phyloP scores from a whole-genome alignment of 2,797 vertebrate species.

The Pseudomugil gertrudae region DNA sequence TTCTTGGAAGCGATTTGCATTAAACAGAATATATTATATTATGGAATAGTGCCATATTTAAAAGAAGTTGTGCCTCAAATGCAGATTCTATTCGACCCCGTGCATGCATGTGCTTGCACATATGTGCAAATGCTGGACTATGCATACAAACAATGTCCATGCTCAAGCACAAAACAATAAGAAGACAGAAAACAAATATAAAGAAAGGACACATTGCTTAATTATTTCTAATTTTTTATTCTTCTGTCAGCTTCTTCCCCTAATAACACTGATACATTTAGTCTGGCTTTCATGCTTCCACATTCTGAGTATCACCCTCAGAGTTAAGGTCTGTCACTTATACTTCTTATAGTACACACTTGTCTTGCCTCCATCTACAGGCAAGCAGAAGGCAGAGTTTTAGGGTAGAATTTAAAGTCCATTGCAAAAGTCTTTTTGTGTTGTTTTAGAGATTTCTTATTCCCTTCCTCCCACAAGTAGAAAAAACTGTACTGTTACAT shows the following conservation, averaged over 20 bases:
- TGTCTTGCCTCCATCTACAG: constrained; percentile 15
- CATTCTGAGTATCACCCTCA: constrained; percentile 58
- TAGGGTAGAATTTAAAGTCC: constrained; percentile 42
- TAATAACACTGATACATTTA: constrained; percentile 45
- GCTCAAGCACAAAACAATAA: constrained; percentile 11
- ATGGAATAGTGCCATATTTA: constrained; percentile 16
- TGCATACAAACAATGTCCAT: constrained; percentile 2
- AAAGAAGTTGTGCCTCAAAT: constrained; percentile 21
- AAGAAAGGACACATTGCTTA: constrained; percentile 30
- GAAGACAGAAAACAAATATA: constrained; percentile 13
- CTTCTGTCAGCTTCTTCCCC: constrained; percentile 39
- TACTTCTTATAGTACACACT: constrained; percentile 41
- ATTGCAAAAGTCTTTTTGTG: constrained; percentile 35
- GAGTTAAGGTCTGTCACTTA: constrained; percentile 55
- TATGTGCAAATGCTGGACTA: constrained; percentile 9
- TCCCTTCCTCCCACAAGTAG: constrained; percentile 25
- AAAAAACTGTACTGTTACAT: constrained; percentile 16
- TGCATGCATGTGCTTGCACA: neutral
- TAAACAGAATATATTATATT: constrained; percentile 42
- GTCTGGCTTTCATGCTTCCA: constrained; percentile 60
- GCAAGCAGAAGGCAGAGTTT: constrained; percentile 45
- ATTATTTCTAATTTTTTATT: constrained; percentile 60
- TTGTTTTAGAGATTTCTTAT: constrained; percentile 45
- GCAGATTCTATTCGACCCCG: constrained; percentile 20
- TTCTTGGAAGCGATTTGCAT: constrained; percentile 31